phyloP scores from a whole-genome alignment of 1,140 invertebrate species.

The Caerostris extrusa region DNA sequence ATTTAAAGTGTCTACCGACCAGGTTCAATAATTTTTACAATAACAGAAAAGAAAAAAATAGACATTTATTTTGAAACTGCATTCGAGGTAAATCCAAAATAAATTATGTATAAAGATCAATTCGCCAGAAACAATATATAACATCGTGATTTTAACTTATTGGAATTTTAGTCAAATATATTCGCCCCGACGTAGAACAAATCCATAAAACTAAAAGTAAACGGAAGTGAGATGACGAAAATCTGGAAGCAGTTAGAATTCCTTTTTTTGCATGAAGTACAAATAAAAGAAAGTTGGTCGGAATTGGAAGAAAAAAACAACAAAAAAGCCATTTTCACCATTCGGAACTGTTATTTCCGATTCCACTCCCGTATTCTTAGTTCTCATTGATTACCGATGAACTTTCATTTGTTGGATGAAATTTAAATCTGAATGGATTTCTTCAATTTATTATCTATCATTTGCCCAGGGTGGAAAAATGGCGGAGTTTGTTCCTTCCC shows the following conservation, averaged over 20 bases:
- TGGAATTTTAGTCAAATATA: neutral
- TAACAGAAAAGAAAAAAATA: too few species aligned
- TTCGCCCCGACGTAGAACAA: neutral
- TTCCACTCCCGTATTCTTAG: neutral
- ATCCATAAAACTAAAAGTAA: neutral
- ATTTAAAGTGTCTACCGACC: too few species aligned
- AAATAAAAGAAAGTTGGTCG: neutral
- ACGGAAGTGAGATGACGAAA: neutral
- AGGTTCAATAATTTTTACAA: too few species aligned
- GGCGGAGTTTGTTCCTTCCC: neutral
- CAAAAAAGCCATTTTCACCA: neutral
- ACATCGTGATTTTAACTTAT: neutral
- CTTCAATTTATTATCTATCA: neutral
- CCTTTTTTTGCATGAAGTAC: neutral
- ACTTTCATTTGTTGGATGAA: neutral
- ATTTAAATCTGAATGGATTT: neutral
- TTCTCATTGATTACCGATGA: conserved; percentile 20
- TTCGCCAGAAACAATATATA: too few species aligned
- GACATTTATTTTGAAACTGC: too few species aligned
- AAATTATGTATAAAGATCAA: too few species aligned
- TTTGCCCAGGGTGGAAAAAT: neutral
- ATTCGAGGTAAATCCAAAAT: too few species aligned
- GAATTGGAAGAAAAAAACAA: neutral
- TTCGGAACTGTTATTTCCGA: neutral
- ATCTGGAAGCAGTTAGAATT: neutral